phyloP scores from a whole-genome alignment of 2,888 invertebrate species.

The Drosophila pseudotakahashii region DNA sequence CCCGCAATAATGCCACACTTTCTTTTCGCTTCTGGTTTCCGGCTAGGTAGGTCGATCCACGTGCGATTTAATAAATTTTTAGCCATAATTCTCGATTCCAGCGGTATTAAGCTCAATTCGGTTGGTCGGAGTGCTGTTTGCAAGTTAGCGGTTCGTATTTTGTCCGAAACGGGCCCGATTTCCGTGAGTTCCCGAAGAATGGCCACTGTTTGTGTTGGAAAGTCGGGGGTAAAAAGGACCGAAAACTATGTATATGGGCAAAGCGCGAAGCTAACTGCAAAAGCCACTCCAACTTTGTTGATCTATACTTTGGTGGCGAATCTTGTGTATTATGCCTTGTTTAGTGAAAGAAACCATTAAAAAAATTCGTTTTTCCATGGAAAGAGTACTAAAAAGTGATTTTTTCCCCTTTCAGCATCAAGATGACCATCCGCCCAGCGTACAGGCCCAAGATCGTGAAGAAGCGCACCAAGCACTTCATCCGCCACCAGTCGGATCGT shows the following conservation, averaged over 20 bases:
- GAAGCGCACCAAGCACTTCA: slow-evolving; percentile 99
- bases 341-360: background rate
- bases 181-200: background rate
- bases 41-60: slow-evolving; percentile 25
- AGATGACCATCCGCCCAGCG: slow-evolving; percentile 95
- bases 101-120: background rate
- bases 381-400: slow-evolving; percentile 8
- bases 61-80: slow-evolving; percentile 29
- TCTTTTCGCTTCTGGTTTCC: slow-evolving; percentile 34
- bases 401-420: slow-evolving; percentile 83
- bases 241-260: background rate
- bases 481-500: slow-evolving; percentile 99
- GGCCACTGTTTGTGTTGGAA: background rate
- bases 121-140: background rate
- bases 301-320: background rate
- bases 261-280: background rate
- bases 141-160: slow-evolving; percentile 2
- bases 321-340: background rate
- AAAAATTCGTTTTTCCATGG: too few relatives aligned
- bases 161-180: too few relatives aligned
- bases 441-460: slow-evolving; percentile 96
- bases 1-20: background rate
- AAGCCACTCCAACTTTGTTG: background rate
- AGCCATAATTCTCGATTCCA: background rate
- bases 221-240: background rate